Conservation (phyloP, 1,140 invertebrate species). For the Anoplolepis gracilipes region DNA sequence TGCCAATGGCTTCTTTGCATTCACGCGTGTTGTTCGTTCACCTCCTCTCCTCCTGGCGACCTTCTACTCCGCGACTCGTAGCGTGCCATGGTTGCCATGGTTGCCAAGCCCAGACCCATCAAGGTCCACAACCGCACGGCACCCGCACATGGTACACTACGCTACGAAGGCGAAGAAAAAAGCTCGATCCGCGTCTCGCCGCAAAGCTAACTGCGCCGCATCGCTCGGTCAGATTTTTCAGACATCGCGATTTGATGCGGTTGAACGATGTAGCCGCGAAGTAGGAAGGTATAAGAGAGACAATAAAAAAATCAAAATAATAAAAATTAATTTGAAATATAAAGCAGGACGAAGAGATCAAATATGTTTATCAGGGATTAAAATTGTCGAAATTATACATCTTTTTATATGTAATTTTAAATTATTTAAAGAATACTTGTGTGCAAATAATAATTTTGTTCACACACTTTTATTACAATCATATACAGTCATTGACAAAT, state of each 20-base stretch:
- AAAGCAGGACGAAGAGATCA: background rate
- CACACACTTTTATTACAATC: too few species aligned
- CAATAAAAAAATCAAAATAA: constrained; percentile 8
- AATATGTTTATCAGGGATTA: background rate
- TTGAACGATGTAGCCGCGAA: background rate
- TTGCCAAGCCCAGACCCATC: constrained; percentile 70
- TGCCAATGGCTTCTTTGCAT: constrained; percentile 73
- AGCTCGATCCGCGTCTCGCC: constrained; percentile 59
- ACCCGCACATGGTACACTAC: constrained; percentile 68
- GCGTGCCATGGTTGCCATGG: constrained; percentile 70
- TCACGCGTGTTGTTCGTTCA: constrained; percentile 66
- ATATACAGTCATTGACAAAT: too few species aligned
- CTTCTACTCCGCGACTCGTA: constrained; percentile 57
- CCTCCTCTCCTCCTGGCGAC: constrained; percentile 59
- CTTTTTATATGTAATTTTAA: background rate
- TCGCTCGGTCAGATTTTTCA: constrained; percentile 63
- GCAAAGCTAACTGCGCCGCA: constrained; percentile 55
- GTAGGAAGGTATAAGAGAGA: background rate
- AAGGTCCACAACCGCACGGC: constrained; percentile 66
- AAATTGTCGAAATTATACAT: background rate
- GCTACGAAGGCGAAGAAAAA: constrained; percentile 55
- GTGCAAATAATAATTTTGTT: background rate
- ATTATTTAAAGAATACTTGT: background rate
- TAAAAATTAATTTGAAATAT: background rate
- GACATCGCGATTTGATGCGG: background rate